Percentiles rank a stretch among this genome's conserved stretches.
These are phyloP conservation scores for Empidonax alnorum DNA, from an alignment of 2,113 vertebrate species.

Conservation along the genomic window DNA sequence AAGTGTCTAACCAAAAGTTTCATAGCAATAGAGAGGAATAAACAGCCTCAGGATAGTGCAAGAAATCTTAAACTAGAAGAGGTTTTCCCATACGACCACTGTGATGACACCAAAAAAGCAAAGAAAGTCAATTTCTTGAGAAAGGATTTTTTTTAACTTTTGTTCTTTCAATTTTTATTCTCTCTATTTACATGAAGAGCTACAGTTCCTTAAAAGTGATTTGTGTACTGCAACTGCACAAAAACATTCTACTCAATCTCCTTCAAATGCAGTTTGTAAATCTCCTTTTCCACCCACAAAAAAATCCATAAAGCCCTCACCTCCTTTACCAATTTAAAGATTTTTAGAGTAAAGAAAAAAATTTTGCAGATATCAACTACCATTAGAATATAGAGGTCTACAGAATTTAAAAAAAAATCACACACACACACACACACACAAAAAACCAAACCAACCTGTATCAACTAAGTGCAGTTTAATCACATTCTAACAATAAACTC, in stretches of 20 bases:
- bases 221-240: neutral
- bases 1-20: neutral
- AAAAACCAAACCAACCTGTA: neutral
- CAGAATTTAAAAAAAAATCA: neutral
- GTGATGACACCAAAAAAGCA: neutral
- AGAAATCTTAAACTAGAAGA: neutral
- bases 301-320: neutral
- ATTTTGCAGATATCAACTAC: neutral
- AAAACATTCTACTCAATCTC: neutral
- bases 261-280: neutral
- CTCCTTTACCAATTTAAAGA: neutral
- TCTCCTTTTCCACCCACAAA: fast-evolving
- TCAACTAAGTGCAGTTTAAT: neutral
- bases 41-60: neutral
- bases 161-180: neutral
- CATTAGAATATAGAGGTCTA: neutral
- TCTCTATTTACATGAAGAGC: neutral
- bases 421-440: neutral
- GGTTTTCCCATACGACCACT: neutral
- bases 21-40: neutral
- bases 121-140: neutral
- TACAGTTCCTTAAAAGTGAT: neutral
- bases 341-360: neutral
- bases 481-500: neutral
- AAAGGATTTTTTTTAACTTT: neutral